Percentiles rank a stretch among this genome's conserved stretches.
These are phyloP conservation scores for Botia almorhae DNA, from an alignment of 2,797 vertebrate species.

Conservation along the genomic window DNA sequence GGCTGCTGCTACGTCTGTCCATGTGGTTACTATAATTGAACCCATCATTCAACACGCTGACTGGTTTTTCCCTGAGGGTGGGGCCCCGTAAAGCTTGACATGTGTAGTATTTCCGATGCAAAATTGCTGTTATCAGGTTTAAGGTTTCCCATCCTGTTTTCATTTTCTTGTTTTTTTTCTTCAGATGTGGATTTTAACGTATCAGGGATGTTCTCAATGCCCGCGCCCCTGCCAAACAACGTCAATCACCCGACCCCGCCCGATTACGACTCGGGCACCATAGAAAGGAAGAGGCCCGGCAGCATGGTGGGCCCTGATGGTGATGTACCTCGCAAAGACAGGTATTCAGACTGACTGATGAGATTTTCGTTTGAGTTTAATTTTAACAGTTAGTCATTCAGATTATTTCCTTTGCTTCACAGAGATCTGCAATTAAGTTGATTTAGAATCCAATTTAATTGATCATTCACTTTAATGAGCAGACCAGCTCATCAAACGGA, in stretches of 20 bases:
- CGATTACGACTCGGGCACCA: conserved; percentile 83
- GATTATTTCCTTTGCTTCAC: conserved; percentile 28
- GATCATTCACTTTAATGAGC: conserved; percentile 5
- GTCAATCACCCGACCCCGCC: conserved; percentile 77
- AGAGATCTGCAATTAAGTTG: not conserved
- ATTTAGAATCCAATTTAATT: conserved; percentile 26
- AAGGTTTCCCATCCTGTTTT: not conserved
- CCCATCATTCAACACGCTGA: conserved; percentile 88
- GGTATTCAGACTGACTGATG: conserved; percentile 72
- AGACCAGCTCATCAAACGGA: not conserved
- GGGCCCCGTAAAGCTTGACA: not conserved
- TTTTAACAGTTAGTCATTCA: not conserved
- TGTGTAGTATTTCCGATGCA: not conserved
- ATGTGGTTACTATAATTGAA: conserved; percentile 87
- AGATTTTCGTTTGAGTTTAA: no score
- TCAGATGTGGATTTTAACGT: conserved; percentile 97
- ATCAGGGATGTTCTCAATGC: conserved; percentile 90
- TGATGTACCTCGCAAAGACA: conserved; percentile 86
- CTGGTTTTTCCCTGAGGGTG: conserved; percentile 92
- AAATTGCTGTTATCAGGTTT: not conserved
- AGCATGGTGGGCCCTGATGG: conserved; percentile 90
- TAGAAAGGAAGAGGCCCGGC: conserved; percentile 91
- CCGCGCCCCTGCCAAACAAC: conserved; percentile 85
- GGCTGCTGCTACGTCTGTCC: conserved; percentile 88
- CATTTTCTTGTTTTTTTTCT: conserved; percentile 31